Base-by-base conservation (phyloP, 2,113 vertebrate genomes). In the Mola mola region DNA sequence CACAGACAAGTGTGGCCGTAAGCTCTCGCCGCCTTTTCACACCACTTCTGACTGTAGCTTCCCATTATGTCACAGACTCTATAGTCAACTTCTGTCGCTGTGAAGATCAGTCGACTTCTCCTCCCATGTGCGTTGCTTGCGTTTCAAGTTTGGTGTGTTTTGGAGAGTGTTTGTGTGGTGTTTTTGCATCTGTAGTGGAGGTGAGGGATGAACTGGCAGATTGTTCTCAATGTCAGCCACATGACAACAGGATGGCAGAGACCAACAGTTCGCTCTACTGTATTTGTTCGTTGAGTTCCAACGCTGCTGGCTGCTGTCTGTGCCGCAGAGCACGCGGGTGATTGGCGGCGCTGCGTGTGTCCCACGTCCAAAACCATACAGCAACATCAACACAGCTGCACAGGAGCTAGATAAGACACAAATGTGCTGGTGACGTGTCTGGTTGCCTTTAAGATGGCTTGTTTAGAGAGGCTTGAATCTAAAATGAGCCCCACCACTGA, bases 151-250 rank as follows among this genome's bases (percentile, higher is more conserved):
- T 43, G 11, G 15, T 58, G 11, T 36, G 1, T 49, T 28, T 67
- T 3, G 4, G 43, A 40, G 25, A 11, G 4, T 6, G 4, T 16
- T 13, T n/a, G n/a, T n/a, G n/a, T n/a, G n/a, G n/a, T n/a, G 52
- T 53, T 49, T 33, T 22, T 50, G 58, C 38, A 55, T 72, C 58
- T 52, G 58, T 38, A 46, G 61, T 58, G 53, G 51, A 75, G 53
- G 42, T 60, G 62, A 46, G 37, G 66, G 58, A 59, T 82, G 73
- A 78, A 70, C 50, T 31, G 72, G 40, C 52, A 72, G 66, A 82
- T 77, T 79, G 73, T 83, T 80, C 82, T 79, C 60, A 74, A 59
- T 78, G 83, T 85, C 67, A 63, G 70, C 41, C 60, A 41, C 15
- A 34, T 80, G 75, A 84, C 73, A 85, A 75, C 77, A 68, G 48